Percentiles rank a stretch among this genome's conserved stretches.
phyloP scores from a whole-genome alignment of 1,140 invertebrate species.

The Ectropis grisescens region DNA sequence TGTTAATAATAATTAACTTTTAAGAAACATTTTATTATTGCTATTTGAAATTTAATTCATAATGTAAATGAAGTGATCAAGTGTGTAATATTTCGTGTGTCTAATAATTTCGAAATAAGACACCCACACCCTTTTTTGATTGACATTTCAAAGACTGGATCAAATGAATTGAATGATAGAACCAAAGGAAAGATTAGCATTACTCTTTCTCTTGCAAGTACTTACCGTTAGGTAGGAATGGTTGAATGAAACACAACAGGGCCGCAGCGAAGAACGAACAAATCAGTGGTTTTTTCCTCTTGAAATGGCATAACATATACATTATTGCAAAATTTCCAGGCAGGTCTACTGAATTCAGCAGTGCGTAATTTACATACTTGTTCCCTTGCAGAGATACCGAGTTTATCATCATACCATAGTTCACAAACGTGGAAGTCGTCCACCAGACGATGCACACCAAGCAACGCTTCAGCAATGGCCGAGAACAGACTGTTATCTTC shows the following conservation, averaged over 20 bases:
- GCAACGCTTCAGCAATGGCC: slow-evolving; percentile 26
- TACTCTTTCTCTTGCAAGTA: too few relatives aligned
- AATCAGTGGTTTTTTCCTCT: slow-evolving; percentile 40
- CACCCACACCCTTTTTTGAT: too few relatives aligned
- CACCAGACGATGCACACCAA: slow-evolving; percentile 78
- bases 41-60: too few relatives aligned
- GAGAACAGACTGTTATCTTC: slow-evolving; percentile 34
- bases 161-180: too few relatives aligned
- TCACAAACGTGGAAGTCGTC: slow-evolving; percentile 80
- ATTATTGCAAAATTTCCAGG: slow-evolving; percentile 74
- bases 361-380: slow-evolving; percentile 77
- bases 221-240: slow-evolving; percentile 43
- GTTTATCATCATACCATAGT: slow-evolving; percentile 84
- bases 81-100: too few relatives aligned
- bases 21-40: too few relatives aligned
- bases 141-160: too few relatives aligned
- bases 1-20: too few relatives aligned
- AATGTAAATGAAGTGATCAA: too few relatives aligned
- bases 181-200: too few relatives aligned
- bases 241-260: slow-evolving; percentile 33
- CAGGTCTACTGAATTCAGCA: slow-evolving; percentile 75
- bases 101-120: too few relatives aligned
- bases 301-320: slow-evolving; percentile 30
- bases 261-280: slow-evolving; percentile 30
- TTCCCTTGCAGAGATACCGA: slow-evolving; percentile 80